Evolutionary conservation across 2,888 invertebrate genomes (phyloP), one percentile per base, ranked within the genome.

Genomic region (Drosophila austrosaltans): DNA sequence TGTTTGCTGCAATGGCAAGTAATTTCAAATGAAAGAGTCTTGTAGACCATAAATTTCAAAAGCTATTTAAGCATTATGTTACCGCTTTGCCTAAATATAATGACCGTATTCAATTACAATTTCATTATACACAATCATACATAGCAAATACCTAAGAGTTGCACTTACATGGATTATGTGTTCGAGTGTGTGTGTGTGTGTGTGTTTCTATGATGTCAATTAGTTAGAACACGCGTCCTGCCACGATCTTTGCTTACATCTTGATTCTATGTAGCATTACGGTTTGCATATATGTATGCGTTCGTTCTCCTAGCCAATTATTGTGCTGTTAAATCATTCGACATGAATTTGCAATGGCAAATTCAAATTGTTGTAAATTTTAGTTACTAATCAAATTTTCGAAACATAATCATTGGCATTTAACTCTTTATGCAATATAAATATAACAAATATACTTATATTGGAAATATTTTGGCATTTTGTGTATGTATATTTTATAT

Each of bases 81-180:
- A 4, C 4, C 22, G 3, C 10, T 25, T 25, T 48, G 48, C 10
- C 25, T 7, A 48, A 22, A 22, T 66, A 75, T 87, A 84, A 84
- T 84, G 72, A 69, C 69, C n/a, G 66, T 59, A 82, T 85, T 87
- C 83, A 86, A 85, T 85, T 81, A 79, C 81, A 78, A 65, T 64
- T 75, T 78, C 81, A 81, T 86, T 81, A 81, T 69, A 79, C 4
- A 48, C 25, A 8, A 25, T 25, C 3, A 6, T 30, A 5, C 1
- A 30, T 6, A 30, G 30, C 4, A 30, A 30, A 30, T 30, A 5
- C 30, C 30, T 30, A 28, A 10, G 44, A 28, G 16, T 25, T 60
- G 60, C 42, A 22, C 1, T 30, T 16, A 39, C 28, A 16, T 16
- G n/a, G 10, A 54, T 6, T 6, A 28, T n/a, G 2, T 44, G 8